Percentiles rank a stretch among this genome's conserved stretches.
phyloP scores from a whole-genome alignment of 2,113 vertebrate species.

The Trematocara nigrifrons region DNA sequence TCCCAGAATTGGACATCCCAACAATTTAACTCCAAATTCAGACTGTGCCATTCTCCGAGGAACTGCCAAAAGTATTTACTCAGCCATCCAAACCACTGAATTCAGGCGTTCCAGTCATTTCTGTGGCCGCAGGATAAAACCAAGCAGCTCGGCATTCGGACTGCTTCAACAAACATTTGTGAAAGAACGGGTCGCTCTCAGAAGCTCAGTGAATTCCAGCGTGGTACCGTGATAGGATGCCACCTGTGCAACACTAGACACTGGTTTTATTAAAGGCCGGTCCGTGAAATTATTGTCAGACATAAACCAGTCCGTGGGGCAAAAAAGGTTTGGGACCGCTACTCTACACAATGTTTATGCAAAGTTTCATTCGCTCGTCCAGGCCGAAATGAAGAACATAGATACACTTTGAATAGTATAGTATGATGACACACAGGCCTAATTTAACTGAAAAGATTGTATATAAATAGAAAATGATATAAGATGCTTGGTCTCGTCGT shows the following conservation, averaged over 20 bases:
- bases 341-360: not conserved
- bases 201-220: not conserved
- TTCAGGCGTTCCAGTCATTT: not conserved
- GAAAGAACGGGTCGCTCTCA: not conserved
- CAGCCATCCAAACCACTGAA: not conserved
- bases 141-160: rapidly evolving
- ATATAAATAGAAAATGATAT: not conserved
- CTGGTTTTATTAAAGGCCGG: not conserved
- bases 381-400: not conserved
- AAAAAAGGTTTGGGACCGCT: not conserved
- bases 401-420: not conserved
- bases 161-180: not conserved
- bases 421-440: not conserved
- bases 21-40: not conserved
- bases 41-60: not conserved
- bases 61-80: not conserved
- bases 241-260: not conserved
- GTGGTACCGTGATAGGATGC: not conserved
- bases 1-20: not conserved
- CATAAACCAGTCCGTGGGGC: not conserved
- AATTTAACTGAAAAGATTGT: not conserved
- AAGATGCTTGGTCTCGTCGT: not conserved
- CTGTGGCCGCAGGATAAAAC: not conserved
- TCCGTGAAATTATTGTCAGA: not conserved
- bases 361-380: not conserved